These are phyloP conservation scores for Parazoanthus atlanticus DNA, from an alignment of 92 coral and sea anemone genomes.

Conservation along the genomic window DNA sequence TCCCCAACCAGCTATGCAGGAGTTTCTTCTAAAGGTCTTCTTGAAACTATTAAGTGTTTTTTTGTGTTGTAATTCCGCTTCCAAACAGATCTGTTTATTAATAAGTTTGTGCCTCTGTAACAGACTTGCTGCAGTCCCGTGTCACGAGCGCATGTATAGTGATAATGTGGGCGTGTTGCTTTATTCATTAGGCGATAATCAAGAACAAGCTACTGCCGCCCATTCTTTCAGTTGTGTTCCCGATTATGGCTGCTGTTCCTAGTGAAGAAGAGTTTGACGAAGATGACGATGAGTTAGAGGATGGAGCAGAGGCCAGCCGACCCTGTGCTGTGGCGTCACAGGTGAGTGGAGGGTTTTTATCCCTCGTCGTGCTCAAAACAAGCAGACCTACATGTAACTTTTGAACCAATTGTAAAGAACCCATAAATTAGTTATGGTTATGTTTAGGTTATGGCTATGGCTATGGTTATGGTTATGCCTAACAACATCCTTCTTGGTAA, in stretches of 20 bases:
- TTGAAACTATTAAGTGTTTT: too few relatives aligned
- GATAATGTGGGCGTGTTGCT: too few relatives aligned
- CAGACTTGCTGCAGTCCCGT: too few relatives aligned
- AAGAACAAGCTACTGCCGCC: conserved; percentile 88
- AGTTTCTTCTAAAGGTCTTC: too few relatives aligned
- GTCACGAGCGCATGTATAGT: too few relatives aligned
- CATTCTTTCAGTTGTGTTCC: conserved; percentile 87
- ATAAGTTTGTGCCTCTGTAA: too few relatives aligned
- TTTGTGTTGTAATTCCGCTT: too few relatives aligned
- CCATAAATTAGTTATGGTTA: too few relatives aligned
- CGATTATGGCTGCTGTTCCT: conserved; percentile 94
- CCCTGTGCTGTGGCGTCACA: conserved; percentile 99
- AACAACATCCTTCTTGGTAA: background rate
- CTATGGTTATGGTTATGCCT: background rate
- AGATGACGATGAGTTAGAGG: conserved; percentile 79
- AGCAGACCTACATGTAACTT: too few relatives aligned
- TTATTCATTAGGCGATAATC: conserved; percentile 74
- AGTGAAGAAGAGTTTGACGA: conserved; percentile 81
- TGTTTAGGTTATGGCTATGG: background rate
- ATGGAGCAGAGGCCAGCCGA: conserved; percentile 89
- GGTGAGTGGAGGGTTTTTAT: conserved; percentile 44
- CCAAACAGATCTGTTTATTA: too few relatives aligned
- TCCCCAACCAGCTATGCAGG: too few relatives aligned
- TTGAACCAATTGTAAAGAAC: background rate
- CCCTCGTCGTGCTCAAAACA: too few relatives aligned